Evolutionary conservation across 2,113 vertebrate species (phyloP), one percentile per base, ranked within the genome.

Genomic region (Neodon shergylaensis): DNA sequence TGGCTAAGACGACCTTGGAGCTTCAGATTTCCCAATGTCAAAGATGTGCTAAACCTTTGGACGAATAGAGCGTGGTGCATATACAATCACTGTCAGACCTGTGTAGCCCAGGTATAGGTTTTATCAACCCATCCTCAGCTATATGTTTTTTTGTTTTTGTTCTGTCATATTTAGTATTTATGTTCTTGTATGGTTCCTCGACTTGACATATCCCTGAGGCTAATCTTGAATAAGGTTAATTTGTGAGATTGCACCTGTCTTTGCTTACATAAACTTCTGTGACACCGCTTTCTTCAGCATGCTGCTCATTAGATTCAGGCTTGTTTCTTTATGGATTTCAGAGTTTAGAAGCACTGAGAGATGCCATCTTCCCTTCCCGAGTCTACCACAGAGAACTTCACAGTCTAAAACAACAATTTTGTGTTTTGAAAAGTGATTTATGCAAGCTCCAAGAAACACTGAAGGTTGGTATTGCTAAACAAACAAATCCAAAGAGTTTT

Each of bases 401-500:
- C 5, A 81, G 12, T 0, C 96, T 99, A 65, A 98, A 97, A 94
- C 97, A 98, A 94, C 98, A 98, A 90, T 95, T 99, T 94, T 97
- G 97, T 61, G 98, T 98, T 95, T 96, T 99, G 96, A 98, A 99
- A 98, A 95, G 39, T 58, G 98, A 99, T 92, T 97, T 99, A 82
- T 95, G 91, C 76, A 98, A 97, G 58, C 97, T 99, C n/a, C 98
- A 98, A 68, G 97, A 91, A 96, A 66, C 83, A 5, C 65, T 99
- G 14, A 98, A 99, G 98, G 99, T 99, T 65, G 95, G 97, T 97
- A 82, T 92, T 86, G 9, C 81, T 73, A 76, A 88, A 66, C 91
- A 74, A 79, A 54, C 49, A 92, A 92, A 91, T 31, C 42, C 10
- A 11, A n/a, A 79, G n/a, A 33, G 54, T 77, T 70, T 78, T 28